These are phyloP conservation scores for Seriola dumerili DNA, from an alignment of 2,113 vertebrate species.

Conservation along the genomic window DNA sequence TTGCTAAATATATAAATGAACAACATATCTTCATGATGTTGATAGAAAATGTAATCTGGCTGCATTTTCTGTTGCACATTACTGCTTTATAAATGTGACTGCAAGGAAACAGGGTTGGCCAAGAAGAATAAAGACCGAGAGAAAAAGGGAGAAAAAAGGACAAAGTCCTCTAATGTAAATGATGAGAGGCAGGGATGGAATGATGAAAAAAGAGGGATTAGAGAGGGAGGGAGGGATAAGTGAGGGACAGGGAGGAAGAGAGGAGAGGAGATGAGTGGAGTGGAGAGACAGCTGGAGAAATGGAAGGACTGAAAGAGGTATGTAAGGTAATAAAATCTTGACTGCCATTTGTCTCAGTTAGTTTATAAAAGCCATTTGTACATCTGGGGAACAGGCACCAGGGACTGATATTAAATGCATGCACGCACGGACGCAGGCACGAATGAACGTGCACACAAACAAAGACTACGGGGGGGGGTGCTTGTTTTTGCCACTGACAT, in stretches of 20 bases:
- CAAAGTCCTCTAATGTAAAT: not conserved
- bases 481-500: no score
- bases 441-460: not conserved
- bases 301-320: conserved; percentile 44
- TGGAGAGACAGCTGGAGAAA: conserved; percentile 37
- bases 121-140: conserved; percentile 8
- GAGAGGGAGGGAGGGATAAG: not conserved
- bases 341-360: conserved; percentile 89
- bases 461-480: not conserved
- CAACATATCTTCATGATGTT: not conserved
- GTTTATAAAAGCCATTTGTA: conserved; percentile 91
- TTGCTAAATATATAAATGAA: not conserved
- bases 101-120: not conserved
- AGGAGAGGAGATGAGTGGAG: not conserved
- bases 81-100: no score
- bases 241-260: not conserved
- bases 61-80: no score
- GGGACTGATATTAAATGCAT: conserved; percentile 86
- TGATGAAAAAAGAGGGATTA: conserved; percentile 15
- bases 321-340: conserved; percentile 78
- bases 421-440: conserved; percentile 65
- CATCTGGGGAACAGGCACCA: conserved; percentile 86
- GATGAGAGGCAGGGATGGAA: not conserved
- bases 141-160: not conserved
- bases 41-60: not conserved